phyloP scores from a whole-genome alignment of 2,888 invertebrate genomes.

The Tetramorium bicarinatum region DNA sequence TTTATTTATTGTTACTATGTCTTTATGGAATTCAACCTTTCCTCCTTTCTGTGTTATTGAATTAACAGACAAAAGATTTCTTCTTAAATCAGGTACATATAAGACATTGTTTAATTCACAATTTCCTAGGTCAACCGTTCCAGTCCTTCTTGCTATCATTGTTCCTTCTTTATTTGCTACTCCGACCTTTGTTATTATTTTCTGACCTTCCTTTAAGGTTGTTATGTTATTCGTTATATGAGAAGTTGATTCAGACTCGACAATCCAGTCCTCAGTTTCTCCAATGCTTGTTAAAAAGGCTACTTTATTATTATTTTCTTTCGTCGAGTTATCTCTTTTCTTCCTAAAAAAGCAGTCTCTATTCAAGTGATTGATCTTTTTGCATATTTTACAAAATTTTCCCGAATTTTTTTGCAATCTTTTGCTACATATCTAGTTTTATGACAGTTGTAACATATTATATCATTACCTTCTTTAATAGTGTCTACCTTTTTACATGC shows the following conservation, averaged over 20 bases:
- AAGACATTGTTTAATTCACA: background rate
- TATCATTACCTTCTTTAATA: background rate
- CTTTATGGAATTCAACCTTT: background rate
- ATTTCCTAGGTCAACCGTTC: background rate
- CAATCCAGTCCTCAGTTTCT: background rate
- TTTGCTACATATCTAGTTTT: background rate
- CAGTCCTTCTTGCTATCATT: background rate
- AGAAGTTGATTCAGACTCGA: background rate
- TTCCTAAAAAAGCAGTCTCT: background rate
- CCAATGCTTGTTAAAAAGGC: background rate
- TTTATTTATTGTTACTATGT: background rate
- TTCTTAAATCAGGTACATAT: background rate
- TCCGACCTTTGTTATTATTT: background rate
- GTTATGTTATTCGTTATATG: background rate
- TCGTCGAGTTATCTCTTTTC: background rate
- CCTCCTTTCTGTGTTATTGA: background rate
- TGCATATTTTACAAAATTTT: conserved; percentile 4
- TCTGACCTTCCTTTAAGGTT: background rate
- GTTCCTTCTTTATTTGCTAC: background rate
- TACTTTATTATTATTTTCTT: background rate
- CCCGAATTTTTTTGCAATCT: background rate
- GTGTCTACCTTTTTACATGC: conserved; percentile 3
- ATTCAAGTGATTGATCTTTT: background rate
- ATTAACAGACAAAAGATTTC: background rate
- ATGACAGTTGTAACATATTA: conserved; percentile 1